Evolutionary conservation across 2,113 vertebrate genomes (phyloP).

Genomic region (Pandion haliaetus): DNA sequence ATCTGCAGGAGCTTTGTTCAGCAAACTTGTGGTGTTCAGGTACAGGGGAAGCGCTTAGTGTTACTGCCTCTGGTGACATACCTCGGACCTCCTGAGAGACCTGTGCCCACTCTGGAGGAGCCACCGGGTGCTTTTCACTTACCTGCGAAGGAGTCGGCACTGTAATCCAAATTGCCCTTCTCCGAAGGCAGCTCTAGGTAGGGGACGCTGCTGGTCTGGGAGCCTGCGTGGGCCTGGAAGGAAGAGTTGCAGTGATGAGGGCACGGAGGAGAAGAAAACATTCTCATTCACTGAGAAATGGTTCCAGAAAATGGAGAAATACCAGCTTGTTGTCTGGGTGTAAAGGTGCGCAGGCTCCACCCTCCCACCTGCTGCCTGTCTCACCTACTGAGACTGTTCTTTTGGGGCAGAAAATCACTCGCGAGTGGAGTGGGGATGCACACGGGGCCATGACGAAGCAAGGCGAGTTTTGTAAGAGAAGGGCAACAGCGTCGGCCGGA

Average conservation of each 20-base stretch:
- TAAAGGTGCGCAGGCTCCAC: neutral
- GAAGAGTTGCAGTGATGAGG: neutral
- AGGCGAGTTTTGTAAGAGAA: neutral
- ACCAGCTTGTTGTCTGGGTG: neutral
- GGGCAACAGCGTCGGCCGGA: fast-evolving
- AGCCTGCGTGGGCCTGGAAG: neutral
- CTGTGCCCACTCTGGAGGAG: fast-evolving
- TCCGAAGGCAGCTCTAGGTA: neutral
- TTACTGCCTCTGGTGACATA: fast-evolving
- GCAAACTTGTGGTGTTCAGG: neutral
- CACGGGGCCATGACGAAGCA: fast-evolving
- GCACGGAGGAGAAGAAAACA: fast-evolving
- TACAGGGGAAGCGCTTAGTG: neutral
- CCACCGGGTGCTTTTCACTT: neutral
- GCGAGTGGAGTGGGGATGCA: neutral
- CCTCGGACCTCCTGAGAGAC: neutral
- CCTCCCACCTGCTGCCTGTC: neutral
- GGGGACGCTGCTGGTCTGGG: neutral
- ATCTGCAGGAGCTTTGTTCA: neutral
- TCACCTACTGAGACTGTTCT: neutral
- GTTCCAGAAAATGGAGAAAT: neutral
- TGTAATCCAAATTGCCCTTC: neutral
- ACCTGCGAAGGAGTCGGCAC: neutral
- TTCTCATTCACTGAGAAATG: fast-evolving
- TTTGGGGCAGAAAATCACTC: neutral